Evolutionary conservation across 2,113 vertebrate genomes (phyloP).

Genomic region (Zosterops hypoxanthus): DNA sequence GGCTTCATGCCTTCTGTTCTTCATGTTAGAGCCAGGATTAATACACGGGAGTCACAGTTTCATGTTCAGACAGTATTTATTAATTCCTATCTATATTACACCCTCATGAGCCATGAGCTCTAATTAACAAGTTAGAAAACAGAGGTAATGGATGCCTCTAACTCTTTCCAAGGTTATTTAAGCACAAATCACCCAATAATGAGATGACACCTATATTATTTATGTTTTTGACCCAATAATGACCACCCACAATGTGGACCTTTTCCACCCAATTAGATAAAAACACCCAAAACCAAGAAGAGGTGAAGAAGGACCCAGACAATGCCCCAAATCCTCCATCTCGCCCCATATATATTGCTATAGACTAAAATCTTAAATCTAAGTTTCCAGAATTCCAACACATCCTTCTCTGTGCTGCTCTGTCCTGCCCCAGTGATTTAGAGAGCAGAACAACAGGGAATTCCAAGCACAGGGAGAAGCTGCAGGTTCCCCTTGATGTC

Average conservation of each 20-base stretch:
- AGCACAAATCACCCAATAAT: neutral
- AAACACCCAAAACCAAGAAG: neutral
- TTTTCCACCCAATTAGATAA: neutral
- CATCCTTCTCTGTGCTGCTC: neutral
- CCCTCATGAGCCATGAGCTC: neutral
- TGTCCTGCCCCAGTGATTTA: neutral
- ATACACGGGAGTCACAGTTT: neutral
- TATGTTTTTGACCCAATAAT: neutral
- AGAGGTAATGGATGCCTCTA: neutral
- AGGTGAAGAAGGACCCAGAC: no score
- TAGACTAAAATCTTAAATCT: no score
- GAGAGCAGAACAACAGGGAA: neutral
- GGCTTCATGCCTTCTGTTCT: neutral
- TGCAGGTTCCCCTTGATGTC: neutral
- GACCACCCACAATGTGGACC: neutral
- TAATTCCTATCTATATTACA: neutral
- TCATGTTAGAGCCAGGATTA: neutral
- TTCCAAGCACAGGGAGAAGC: neutral
- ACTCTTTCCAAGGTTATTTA: neutral
- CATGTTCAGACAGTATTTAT: neutral
- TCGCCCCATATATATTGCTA: no score
- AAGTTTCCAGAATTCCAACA: no score
- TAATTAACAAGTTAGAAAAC: neutral
- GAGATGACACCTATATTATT: neutral
- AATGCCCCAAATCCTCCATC: no score